phyloP scores from a whole-genome alignment of 2,888 invertebrate genomes.

The Agonopterix arenella region DNA sequence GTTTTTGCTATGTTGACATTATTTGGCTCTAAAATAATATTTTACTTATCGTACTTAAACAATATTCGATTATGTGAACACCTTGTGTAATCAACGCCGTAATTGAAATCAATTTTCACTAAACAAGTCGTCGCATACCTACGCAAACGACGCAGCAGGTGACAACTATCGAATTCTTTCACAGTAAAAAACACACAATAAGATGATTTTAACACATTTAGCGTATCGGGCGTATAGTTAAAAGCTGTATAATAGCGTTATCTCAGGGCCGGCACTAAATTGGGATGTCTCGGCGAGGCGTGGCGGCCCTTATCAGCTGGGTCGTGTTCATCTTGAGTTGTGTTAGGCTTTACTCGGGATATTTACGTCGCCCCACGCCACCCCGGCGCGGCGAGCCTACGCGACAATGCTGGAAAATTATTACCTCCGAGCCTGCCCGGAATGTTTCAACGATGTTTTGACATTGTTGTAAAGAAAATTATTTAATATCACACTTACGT shows the following conservation, averaged over 20 bases:
- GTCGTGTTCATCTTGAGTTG: conserved; percentile 76
- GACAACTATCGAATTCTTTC: conserved; percentile 34
- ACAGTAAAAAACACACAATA: conserved; percentile 48
- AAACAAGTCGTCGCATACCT: conserved; percentile 1
- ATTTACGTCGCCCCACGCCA: conserved; percentile 59
- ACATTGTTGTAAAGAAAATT: too few species aligned
- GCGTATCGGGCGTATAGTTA: conserved; percentile 73
- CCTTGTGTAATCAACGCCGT: too few species aligned
- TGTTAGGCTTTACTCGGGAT: conserved; percentile 72
- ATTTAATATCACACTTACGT: too few species aligned
- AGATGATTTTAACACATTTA: conserved; percentile 69
- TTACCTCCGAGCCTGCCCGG: conserved; percentile 20
- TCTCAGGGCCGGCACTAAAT: conserved; percentile 71
- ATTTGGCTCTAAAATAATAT: too few species aligned
- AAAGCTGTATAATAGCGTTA: conserved; percentile 77
- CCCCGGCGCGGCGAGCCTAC: conserved; percentile 44
- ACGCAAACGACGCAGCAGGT: conserved; percentile 28
- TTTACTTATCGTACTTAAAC: too few species aligned
- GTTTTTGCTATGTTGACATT: too few species aligned
- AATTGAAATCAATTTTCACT: background rate
- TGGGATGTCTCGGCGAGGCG: conserved; percentile 70
- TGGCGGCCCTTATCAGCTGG: conserved; percentile 69
- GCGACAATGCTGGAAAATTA: conserved; percentile 62
- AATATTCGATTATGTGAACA: background rate
- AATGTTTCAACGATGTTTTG: conserved; percentile 18